These are phyloP conservation scores for Zosterops hypoxanthus DNA, from an alignment of 2,113 vertebrate genomes.

Conservation along the genomic window DNA sequence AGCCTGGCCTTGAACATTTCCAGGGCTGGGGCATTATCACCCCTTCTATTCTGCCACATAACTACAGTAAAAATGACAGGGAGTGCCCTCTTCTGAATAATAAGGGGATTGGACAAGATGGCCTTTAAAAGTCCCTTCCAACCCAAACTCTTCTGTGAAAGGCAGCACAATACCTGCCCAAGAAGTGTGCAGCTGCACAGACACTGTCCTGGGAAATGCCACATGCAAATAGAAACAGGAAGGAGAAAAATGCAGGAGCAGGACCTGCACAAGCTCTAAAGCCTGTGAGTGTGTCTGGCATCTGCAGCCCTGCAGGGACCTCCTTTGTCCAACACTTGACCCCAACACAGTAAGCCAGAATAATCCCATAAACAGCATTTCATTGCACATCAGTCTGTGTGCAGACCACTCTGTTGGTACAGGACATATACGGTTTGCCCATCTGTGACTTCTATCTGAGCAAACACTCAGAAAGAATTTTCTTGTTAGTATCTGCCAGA, in stretches of 20 bases:
- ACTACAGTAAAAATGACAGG: background rate
- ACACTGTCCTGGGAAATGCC: background rate
- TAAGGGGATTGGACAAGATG: background rate
- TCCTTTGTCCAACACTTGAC: background rate
- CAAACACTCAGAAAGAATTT: background rate
- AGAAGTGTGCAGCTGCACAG: background rate
- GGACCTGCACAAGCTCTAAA: background rate
- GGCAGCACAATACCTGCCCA: accelerated
- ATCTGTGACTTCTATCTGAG: accelerated
- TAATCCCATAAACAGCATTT: background rate
- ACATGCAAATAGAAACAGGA: accelerated
- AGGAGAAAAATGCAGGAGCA: background rate
- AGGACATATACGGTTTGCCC: background rate
- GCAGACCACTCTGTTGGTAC: background rate
- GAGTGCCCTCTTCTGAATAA: background rate
- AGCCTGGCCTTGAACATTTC: background rate
- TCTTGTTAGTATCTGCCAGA: background rate
- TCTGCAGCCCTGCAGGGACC: background rate
- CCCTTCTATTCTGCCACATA: background rate
- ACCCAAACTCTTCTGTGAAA: background rate
- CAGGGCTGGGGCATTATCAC: background rate
- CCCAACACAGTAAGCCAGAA: background rate
- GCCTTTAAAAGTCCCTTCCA: background rate
- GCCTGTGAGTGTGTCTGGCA: background rate
- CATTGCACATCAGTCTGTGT: accelerated